Evolutionary conservation across 2,113 vertebrate genomes (phyloP).

Genomic region (human (Homo sapiens)): GRCh38 chr2:174125501-174126000

Average conservation of each 20-base stretch:
- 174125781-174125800: neutral
- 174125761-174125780: slow-evolving; percentile 18
- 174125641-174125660: slow-evolving; percentile 83
- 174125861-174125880: slow-evolving; percentile 23
- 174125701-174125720: neutral
- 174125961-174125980: slow-evolving; percentile 24
- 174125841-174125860: slow-evolving; percentile 37
- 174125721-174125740: neutral
- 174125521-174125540: slow-evolving; percentile 69
- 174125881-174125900: slow-evolving; percentile 43
- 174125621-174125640: slow-evolving; percentile 61
- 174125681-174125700: slow-evolving; percentile 43
- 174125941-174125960: slow-evolving; percentile 18
- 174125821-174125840: slow-evolving; percentile 32
- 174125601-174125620: slow-evolving; percentile 71
- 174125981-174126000: slow-evolving; percentile 1
- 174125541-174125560: slow-evolving; percentile 70
- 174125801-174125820: slow-evolving; percentile 56
- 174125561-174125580: slow-evolving; percentile 63
- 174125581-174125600: slow-evolving; percentile 64
- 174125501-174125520: slow-evolving; percentile 69
- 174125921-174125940: slow-evolving; percentile 44
- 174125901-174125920: slow-evolving; percentile 47
- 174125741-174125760: slow-evolving; percentile 20
- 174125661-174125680: slow-evolving; percentile 58